Base-by-base conservation (phyloP, 2,888 invertebrate species). In the Cantharis nigra region DNA sequence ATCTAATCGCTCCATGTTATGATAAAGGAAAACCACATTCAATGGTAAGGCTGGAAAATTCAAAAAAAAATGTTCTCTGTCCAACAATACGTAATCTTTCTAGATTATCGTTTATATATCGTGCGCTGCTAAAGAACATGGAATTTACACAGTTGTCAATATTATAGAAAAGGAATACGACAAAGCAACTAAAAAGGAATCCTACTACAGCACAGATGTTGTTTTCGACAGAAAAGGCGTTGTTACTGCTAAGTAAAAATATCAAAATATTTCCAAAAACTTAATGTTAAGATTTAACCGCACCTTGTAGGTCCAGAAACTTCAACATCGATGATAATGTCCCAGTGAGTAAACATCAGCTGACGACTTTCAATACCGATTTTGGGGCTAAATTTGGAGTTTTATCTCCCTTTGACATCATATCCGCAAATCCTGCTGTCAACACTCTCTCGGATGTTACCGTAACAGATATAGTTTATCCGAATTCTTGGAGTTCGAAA, bases 401-500 rank as follows among this genome's bases (percentile, higher is more conserved):
- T 80, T 93, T 95, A 85, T 93, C 94, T 69, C 97, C 97, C 87
- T 96, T 96, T 85, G 97, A 97, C 85, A 91, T 97, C 9, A 87
- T 96, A 81, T 96, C 95, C 88, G 91, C 93, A 82, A 89, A 91
- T 5, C 96, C 96, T 0, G 91, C 93, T 0, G 88, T 94, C 9
- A 90, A 91, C 79, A 71, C 80, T 16, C 87, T 92, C 63, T 81
- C 84, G 4, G 75, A 78, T 80, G 73, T 82, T 63, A 84, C 86
- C 1, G 82, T 90, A 3, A 92, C 90, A 10, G 92, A 94, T 83
- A 87, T 96, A 11, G 87, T 94, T 0, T 94, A 92, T 82, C 90
- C 94, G 0, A 92, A 94, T 0, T 93, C 94, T 88, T 97, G 97
- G 97, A 94, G 94, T 83, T 94, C 96, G 0, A 94, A 95, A 84